Evolutionary conservation across 2,888 invertebrate species (phyloP).

Genomic region (Nebria salina): DNA sequence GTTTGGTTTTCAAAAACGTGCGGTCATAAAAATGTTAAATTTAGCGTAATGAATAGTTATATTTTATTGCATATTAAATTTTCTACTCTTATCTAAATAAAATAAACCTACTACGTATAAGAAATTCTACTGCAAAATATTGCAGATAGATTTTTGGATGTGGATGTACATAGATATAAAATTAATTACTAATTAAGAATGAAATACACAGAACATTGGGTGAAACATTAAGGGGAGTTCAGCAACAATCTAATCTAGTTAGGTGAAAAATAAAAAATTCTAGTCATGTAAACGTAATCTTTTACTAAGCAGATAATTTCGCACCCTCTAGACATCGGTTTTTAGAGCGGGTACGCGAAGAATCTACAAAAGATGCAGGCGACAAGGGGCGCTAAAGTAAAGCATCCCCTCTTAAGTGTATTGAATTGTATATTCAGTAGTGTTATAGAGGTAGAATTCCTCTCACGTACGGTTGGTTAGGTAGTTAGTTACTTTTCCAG

Average conservation of each 20-base stretch:
- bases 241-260: slow-evolving; percentile 42
- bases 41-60: no score
- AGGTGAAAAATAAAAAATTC: slow-evolving; percentile 40
- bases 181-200: slow-evolving; percentile 7
- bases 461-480: slow-evolving; percentile 54
- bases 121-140: no score
- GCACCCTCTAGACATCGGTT: slow-evolving; percentile 23
- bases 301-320: slow-evolving; percentile 47
- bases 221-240: slow-evolving; percentile 23
- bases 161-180: neutral
- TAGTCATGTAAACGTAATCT: slow-evolving; percentile 38
- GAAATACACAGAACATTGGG: neutral
- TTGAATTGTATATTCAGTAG: slow-evolving; percentile 54
- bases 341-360: slow-evolving; percentile 7
- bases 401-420: slow-evolving; percentile 49
- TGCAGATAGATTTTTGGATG: neutral
- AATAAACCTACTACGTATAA: no score
- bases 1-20: no score
- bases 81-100: no score
- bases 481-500: slow-evolving; percentile 55
- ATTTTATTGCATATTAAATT: no score
- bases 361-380: slow-evolving; percentile 12
- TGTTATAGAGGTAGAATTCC: slow-evolving; percentile 49
- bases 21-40: no score
- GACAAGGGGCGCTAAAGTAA: slow-evolving; percentile 5